Evolutionary conservation across 2,888 invertebrate genomes (phyloP).

Genomic region (Serrognathus titanus): DNA sequence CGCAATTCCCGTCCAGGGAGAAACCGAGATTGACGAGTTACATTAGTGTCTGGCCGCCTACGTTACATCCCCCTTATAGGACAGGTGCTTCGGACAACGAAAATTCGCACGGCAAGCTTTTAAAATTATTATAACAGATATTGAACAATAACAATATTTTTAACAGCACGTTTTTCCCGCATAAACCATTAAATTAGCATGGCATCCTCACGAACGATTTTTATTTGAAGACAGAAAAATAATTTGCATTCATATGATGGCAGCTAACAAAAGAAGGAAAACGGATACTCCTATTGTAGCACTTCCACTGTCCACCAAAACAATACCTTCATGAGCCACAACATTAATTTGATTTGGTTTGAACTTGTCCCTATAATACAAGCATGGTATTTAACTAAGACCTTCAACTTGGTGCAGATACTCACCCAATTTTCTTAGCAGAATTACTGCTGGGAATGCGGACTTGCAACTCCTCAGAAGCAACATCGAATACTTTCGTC

Average conservation of each 20-base stretch:
- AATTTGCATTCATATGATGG: too few relatives aligned
- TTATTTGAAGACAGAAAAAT: too few relatives aligned
- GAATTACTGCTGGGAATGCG: conserved; percentile 19
- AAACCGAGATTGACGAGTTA: conserved; percentile 45
- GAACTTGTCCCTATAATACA: conserved; percentile 48
- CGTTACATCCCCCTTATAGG: conserved; percentile 18
- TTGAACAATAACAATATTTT: not conserved
- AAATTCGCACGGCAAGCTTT: conserved; percentile 36
- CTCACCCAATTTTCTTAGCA: not conserved
- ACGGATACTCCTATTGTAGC: not conserved
- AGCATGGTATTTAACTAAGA: not conserved
- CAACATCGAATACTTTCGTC: conserved; percentile 18
- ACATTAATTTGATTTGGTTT: conserved; percentile 43
- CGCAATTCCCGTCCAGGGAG: conserved; percentile 23
- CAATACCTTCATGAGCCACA: conserved; percentile 42
- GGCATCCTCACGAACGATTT: too few relatives aligned
- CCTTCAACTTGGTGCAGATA: not conserved
- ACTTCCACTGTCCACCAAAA: not conserved
- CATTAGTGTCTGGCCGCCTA: conserved; percentile 46
- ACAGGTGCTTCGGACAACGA: conserved; percentile 44
- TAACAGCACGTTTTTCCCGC: conserved; percentile 42
- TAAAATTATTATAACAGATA: conserved; percentile 1
- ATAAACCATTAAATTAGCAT: conserved; percentile 40
- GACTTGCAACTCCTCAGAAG: conserved; percentile 5
- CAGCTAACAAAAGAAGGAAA: too few relatives aligned